Conservation (phyloP, 1,140 invertebrate genomes). For the Batillaria attramentaria region DNA sequence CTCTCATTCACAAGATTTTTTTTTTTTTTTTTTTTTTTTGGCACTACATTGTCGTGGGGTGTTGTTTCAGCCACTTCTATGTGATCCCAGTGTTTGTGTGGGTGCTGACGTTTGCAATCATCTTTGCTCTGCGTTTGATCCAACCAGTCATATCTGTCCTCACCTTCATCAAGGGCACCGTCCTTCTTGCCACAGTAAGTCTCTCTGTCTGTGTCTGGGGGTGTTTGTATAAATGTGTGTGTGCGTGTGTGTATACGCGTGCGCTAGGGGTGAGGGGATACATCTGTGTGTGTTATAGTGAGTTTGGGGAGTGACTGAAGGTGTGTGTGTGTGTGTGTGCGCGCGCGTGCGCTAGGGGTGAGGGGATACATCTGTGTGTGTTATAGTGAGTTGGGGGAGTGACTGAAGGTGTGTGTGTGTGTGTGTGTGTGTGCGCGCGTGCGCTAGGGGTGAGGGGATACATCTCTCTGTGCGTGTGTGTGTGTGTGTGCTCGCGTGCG, state of each 20-base stretch:
- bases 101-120: constrained; percentile 59
- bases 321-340: no score
- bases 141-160: constrained; percentile 67
- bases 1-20: neutral
- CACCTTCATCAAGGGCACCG: constrained; percentile 66
- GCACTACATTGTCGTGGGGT: neutral
- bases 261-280: no score
- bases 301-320: no score
- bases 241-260: no score
- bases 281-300: neutral
- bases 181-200: constrained; percentile 68
- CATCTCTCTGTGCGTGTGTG: neutral
- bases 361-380: constrained; percentile 6
- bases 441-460: neutral
- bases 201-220: neutral
- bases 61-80: constrained; percentile 55
- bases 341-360: no score
- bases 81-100: constrained; percentile 68
- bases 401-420: neutral
- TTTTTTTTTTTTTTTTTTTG: neutral
- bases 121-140: constrained; percentile 63
- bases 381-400: neutral
- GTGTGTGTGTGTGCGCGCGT: neutral
- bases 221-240: no score
- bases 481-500: neutral